phyloP scores from a whole-genome alignment of 2,888 invertebrate species.

The Podabrus alpinus region DNA sequence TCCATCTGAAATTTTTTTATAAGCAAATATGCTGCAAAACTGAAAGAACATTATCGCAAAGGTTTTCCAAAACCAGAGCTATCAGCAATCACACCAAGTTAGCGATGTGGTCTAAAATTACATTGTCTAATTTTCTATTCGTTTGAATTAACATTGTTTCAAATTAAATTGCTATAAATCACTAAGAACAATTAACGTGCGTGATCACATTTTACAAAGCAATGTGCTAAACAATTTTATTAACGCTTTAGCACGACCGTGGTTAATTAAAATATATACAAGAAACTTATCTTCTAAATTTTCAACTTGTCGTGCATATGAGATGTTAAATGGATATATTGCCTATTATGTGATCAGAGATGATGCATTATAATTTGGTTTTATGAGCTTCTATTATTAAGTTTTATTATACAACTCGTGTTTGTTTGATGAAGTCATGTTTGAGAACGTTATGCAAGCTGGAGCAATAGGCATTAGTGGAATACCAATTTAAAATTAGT shows the following conservation, averaged over 20 bases:
- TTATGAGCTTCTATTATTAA: slow-evolving; percentile 10
- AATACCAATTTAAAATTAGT: neutral
- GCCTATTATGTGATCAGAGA: slow-evolving; percentile 10
- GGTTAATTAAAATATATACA: neutral
- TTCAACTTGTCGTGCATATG: neutral
- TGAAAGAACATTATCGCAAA: too few relatives aligned
- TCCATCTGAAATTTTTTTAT: neutral
- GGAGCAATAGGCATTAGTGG: neutral
- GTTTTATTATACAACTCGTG: neutral
- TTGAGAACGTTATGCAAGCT: neutral
- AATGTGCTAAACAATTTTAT: neutral
- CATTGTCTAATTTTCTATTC: neutral
- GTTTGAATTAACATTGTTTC: neutral
- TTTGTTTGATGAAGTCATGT: slow-evolving; percentile 10
- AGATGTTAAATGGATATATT: neutral
- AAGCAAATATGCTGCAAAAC: neutral
- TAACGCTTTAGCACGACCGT: neutral
- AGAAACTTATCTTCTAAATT: neutral
- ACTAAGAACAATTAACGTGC: neutral
- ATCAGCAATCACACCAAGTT: too few relatives aligned
- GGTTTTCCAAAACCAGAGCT: neutral
- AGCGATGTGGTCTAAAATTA: too few relatives aligned
- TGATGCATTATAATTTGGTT: neutral
- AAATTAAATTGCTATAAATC: neutral
- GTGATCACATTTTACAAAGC: neutral